Evolutionary conservation across 2,888 invertebrate genomes (phyloP).

Genomic region (Pandemis heparana): DNA sequence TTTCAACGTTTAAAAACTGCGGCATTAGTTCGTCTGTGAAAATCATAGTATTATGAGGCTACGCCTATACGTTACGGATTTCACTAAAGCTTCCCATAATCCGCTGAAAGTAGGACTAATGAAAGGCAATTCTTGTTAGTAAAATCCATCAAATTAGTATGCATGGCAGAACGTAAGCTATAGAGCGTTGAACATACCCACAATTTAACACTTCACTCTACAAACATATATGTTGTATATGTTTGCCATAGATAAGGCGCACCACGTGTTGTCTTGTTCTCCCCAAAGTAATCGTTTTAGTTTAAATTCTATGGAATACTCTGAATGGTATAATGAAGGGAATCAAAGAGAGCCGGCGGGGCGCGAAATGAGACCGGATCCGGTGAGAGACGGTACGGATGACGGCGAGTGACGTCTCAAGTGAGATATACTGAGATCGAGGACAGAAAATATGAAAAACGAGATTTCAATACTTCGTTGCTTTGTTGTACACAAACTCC

Average conservation of each 20-base stretch:
- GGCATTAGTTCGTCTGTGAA: no score
- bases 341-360: constrained; percentile 67
- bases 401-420: constrained; percentile 55
- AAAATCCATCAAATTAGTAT: not conserved
- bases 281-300: constrained; percentile 30
- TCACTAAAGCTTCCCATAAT: not conserved
- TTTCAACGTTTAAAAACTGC: no score
- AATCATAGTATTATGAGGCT: no score
- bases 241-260: not conserved
- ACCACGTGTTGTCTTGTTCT: constrained; percentile 21
- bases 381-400: constrained; percentile 63
- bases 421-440: constrained; percentile 45
- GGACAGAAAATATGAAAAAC: not conserved
- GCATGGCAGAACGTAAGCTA: not conserved
- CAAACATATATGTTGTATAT: not conserved
- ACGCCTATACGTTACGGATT: not conserved
- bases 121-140: not conserved
- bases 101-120: not conserved
- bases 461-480: no score
- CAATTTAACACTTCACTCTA: not conserved
- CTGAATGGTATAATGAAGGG: constrained; percentile 56
- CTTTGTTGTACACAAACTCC: no score
- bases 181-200: not conserved
- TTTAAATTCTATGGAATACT: constrained; percentile 26
- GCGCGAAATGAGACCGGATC: constrained; percentile 72